Conservation (phyloP, 2,113 vertebrate genomes). For the Cervus canadensis region DNA sequence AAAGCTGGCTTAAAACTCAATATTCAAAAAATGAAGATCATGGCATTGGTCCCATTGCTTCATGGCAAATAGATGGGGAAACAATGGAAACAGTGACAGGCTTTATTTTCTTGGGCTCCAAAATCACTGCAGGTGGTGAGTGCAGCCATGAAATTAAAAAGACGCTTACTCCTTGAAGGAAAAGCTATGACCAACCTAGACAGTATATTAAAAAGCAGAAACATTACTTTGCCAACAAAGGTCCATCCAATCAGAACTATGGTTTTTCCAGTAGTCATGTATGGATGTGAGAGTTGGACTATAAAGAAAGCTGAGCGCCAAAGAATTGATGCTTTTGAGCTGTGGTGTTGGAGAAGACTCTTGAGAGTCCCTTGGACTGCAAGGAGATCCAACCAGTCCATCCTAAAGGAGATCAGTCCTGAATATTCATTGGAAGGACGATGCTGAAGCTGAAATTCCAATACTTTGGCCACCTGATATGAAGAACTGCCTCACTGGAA, state of each 20-base stretch:
- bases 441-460: background rate
- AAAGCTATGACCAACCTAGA: background rate
- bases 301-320: fast-evolving
- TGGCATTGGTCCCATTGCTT: background rate
- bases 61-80: background rate
- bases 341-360: background rate
- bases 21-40: background rate
- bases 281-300: background rate
- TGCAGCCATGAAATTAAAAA: background rate
- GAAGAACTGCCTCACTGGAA: background rate
- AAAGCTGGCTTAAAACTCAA: background rate
- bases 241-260: background rate
- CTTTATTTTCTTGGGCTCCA: background rate
- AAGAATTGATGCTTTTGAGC: background rate
- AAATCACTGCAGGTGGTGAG: background rate
- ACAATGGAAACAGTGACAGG: background rate
- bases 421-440: background rate
- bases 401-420: background rate
- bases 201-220: background rate
- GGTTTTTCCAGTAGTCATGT: background rate
- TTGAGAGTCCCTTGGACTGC: background rate
- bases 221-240: background rate
- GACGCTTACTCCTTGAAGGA: background rate
- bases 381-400: background rate
- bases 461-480: background rate